Evolutionary conservation across 92 coral and sea anemone species (phyloP), one percentile per base, ranked within the genome.

Genomic region (Heliopora coerulea): DNA sequence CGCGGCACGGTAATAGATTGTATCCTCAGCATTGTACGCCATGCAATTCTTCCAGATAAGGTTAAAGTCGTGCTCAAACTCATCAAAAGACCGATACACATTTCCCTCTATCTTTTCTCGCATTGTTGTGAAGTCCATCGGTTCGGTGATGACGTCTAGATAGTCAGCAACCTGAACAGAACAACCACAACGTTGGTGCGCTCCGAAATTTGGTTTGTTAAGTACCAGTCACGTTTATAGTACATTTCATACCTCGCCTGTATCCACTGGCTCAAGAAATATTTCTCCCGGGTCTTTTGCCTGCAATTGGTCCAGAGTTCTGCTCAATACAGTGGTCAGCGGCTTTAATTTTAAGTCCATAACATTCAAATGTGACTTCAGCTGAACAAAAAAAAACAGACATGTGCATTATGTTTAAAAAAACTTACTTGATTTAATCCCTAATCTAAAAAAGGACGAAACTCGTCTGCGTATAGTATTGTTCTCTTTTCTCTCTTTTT

Each of bases 281-380:
- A 95, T 95, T 64, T 95, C 97, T 7, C 97, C 99, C 30, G 96
- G 96, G 49, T 95, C 99, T 79, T 90, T 95, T 4, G 88, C 91
- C 70, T 85, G 93, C 66, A 95, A 74, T 42, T 85, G 95, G 39
- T 80, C 91, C 62, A 95, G 78, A 30, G 96, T 87, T 74, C 83
- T 90, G 39, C 91, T 82, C 56, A 95, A 83, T 49, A 95, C 95
- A 49, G 89, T 84, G 78, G 86, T 95, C 56, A 95, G 83, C 25
- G 99, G 99, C 91, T 90, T 96, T 60, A 95, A 50, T 83, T 90
- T 85, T 62, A 90, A 79, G 62, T 95, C 99, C 54, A 95, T 91
- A 18, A 90, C 99, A 86, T 86, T 96, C 56, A 90, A 90, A 78
- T 90, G 91, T 24, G 89, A 91, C 70, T 95, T 95, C 49, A 95